phyloP scores from a whole-genome alignment of 2,888 invertebrate species.

The Xanthia togata region DNA sequence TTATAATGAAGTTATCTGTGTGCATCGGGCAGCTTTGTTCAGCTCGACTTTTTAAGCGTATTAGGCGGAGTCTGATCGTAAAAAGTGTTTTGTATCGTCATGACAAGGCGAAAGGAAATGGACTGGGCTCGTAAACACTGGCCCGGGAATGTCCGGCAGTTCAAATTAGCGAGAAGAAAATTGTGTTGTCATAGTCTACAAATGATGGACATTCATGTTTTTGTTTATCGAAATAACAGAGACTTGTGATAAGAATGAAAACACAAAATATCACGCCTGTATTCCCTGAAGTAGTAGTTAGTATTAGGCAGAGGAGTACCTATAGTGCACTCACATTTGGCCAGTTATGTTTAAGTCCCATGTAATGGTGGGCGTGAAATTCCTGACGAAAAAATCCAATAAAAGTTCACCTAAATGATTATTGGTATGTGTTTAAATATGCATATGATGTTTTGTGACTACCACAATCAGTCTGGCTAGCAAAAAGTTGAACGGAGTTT shows the following conservation, averaged over 20 bases:
- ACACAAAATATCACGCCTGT: no score
- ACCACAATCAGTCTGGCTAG: neutral
- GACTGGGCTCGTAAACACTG: conserved; percentile 55
- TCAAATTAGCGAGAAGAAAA: conserved; percentile 53
- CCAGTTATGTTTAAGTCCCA: no score
- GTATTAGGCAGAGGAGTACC: neutral
- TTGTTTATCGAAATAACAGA: conserved; percentile 8
- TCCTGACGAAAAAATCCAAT: no score
- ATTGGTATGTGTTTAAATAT: neutral
- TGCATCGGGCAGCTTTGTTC: conserved; percentile 3
- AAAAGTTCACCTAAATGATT: no score
- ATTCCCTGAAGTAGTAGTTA: no score
- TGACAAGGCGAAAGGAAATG: conserved; percentile 58
- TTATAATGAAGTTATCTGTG: conserved; percentile 21
- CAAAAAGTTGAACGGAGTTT: conserved; percentile 19
- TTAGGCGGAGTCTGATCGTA: conserved; percentile 14
- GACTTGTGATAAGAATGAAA: neutral
- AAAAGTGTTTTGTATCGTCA: conserved; percentile 47
- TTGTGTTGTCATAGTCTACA: conserved; percentile 49
- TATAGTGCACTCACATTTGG: no score
- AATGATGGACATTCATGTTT: conserved; percentile 23
- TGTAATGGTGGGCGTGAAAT: no score
- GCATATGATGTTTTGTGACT: conserved; percentile 13
- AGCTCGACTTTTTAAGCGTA: neutral
- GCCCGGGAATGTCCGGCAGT: conserved; percentile 44